A percentile compares a stretch with the other conserved stretches of the same genome.
These are phyloP conservation scores for Nemotelus nigrinus DNA, from an alignment of 2,888 invertebrate species.

Conservation along the genomic window DNA sequence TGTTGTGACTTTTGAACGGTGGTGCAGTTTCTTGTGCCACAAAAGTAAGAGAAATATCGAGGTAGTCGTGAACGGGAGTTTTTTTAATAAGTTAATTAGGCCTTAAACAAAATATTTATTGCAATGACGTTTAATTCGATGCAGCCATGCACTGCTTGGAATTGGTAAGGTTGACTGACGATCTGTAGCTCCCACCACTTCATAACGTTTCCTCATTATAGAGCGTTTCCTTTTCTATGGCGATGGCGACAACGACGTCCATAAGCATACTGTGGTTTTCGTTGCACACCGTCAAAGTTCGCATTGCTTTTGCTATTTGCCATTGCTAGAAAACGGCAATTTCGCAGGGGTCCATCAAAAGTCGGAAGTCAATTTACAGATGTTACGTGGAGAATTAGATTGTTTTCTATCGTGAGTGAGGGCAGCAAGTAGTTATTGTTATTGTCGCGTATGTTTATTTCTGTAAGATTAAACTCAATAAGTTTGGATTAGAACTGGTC, in stretches of 20 bases:
- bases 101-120: conserved; percentile 34
- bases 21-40: too few species aligned
- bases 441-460: too few species aligned
- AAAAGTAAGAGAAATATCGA: conserved; percentile 11
- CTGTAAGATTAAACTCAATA: too few species aligned
- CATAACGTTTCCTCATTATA: conserved; percentile 51
- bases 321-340: conserved; percentile 8
- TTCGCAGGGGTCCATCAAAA: conserved; percentile 32
- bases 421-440: too few species aligned
- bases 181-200: conserved; percentile 2
- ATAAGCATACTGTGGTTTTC: conserved; percentile 28
- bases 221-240: conserved; percentile 50
- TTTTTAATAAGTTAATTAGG: conserved; percentile 40
- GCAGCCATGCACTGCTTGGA: conserved; percentile 9
- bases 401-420: conserved; percentile 3
- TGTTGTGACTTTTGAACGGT: too few species aligned
- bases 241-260: conserved; percentile 36
- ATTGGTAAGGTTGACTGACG: conserved; percentile 14
- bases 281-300: conserved; percentile 9
- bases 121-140: conserved; percentile 9
- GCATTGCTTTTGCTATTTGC: neutral
- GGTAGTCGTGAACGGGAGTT: neutral
- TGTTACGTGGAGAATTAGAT: conserved; percentile 30
- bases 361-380: conserved; percentile 37
- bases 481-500: too few species aligned